Conservation (phyloP, 2,113 vertebrate species). For the Mesitornis unicolor region DNA sequence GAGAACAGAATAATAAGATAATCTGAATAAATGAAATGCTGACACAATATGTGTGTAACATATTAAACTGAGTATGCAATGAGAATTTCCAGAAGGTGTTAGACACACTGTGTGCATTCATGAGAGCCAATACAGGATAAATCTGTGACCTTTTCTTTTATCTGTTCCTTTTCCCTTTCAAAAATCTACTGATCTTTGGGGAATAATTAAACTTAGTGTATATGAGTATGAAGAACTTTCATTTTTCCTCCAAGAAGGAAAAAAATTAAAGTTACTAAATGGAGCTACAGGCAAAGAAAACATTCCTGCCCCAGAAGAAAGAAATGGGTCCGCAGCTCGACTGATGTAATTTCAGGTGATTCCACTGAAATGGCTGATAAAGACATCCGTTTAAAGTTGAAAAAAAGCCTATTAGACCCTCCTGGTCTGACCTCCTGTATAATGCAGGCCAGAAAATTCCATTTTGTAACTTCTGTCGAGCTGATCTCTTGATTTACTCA, state of each 20-base stretch:
- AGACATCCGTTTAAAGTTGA: neutral
- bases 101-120: neutral
- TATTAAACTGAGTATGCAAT: neutral
- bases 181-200: neutral
- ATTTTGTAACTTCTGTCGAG: neutral
- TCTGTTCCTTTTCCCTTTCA: neutral
- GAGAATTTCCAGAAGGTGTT: neutral
- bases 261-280: neutral
- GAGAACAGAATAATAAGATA: neutral
- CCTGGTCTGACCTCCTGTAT: neutral
- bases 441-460: neutral
- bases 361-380: neutral
- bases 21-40: neutral
- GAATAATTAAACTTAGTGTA: neutral
- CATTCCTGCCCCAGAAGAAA: neutral
- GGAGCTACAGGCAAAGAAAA: neutral
- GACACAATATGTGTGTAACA: neutral
- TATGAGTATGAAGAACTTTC: neutral
- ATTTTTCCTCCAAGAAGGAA: neutral
- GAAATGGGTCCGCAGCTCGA: neutral
- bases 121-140: neutral
- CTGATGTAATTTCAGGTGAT: neutral
- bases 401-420: neutral
- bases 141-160: neutral
- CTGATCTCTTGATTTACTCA: neutral